Evolutionary conservation across 2,888 invertebrate genomes (phyloP).

Genomic region (Zhengitettix transpicula): DNA sequence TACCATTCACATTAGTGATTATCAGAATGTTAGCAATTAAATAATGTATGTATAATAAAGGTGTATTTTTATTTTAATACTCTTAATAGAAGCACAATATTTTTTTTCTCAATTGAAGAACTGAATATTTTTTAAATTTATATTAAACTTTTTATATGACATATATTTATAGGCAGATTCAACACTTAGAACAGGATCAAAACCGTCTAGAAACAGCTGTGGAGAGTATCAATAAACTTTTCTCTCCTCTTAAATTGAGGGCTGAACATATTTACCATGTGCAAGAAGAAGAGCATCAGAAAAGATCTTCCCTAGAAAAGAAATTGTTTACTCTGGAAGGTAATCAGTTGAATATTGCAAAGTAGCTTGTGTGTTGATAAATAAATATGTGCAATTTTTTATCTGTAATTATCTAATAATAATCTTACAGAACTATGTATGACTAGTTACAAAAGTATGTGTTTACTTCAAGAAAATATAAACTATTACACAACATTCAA

Average conservation of each 20-base stretch:
- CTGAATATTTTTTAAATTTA: background rate
- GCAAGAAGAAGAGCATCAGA: background rate
- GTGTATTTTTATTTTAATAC: too few relatives aligned
- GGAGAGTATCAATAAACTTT: background rate
- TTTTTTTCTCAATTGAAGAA: too few relatives aligned
- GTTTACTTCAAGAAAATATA: too few relatives aligned
- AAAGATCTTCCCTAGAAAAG: background rate
- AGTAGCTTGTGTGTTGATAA: background rate
- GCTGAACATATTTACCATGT: background rate
- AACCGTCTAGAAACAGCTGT: constrained; percentile 2
- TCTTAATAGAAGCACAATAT: too few relatives aligned
- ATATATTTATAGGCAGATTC: constrained; percentile 1
- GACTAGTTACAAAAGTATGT: too few relatives aligned
- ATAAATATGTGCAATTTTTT: background rate
- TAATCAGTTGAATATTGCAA: background rate
- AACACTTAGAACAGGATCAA: constrained; percentile 4
- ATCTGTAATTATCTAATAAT: too few relatives aligned
- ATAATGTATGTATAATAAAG: too few relatives aligned
- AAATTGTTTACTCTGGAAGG: background rate
- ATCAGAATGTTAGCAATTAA: too few relatives aligned
- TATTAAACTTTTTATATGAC: background rate
- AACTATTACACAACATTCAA: too few relatives aligned
- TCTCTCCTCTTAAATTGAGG: background rate
- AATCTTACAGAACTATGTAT: too few relatives aligned
- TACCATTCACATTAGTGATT: too few relatives aligned